phyloP scores from a whole-genome alignment of 2,888 invertebrate genomes.

The Girardia tigrina region DNA sequence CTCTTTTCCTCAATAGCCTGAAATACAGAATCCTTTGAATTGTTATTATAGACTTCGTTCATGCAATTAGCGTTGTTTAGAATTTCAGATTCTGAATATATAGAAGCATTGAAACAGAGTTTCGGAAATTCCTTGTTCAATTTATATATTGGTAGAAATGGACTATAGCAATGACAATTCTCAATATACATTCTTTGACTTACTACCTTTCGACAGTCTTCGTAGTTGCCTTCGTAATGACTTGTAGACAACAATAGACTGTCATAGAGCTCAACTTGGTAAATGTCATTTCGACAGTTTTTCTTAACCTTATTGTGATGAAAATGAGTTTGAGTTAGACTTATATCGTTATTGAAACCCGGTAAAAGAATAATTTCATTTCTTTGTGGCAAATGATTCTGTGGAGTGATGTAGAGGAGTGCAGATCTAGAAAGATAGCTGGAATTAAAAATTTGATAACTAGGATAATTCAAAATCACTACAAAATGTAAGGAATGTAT shows the following conservation, averaged over 20 bases:
- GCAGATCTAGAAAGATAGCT: constrained; percentile 24
- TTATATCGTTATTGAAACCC: constrained; percentile 29
- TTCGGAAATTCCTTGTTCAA: background rate
- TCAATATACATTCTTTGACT: constrained; percentile 5
- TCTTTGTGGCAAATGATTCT: constrained; percentile 5
- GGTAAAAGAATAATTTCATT: constrained; percentile 24
- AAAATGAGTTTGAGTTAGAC: background rate
- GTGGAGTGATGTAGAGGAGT: background rate
- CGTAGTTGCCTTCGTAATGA: constrained; percentile 24
- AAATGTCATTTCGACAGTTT: constrained; percentile 24
- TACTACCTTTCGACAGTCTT: constrained; percentile 25
- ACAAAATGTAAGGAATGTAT: background rate
- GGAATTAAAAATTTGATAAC: constrained; percentile 28
- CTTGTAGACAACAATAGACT: background rate
- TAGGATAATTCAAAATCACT: constrained; percentile 7
- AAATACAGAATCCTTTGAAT: background rate
- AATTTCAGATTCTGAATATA: constrained; percentile 28
- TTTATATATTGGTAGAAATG: constrained; percentile 27
- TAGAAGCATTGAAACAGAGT: constrained; percentile 29
- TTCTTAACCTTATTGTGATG: background rate
- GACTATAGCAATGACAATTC: constrained; percentile 28
- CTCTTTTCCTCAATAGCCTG: background rate
- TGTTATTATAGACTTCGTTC: background rate
- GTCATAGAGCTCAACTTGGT: constrained; percentile 30
- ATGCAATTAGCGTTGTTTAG: constrained; percentile 23